These are phyloP conservation scores for Oligia fasciuncula DNA, from an alignment of 2,888 invertebrate genomes.

Conservation along the genomic window DNA sequence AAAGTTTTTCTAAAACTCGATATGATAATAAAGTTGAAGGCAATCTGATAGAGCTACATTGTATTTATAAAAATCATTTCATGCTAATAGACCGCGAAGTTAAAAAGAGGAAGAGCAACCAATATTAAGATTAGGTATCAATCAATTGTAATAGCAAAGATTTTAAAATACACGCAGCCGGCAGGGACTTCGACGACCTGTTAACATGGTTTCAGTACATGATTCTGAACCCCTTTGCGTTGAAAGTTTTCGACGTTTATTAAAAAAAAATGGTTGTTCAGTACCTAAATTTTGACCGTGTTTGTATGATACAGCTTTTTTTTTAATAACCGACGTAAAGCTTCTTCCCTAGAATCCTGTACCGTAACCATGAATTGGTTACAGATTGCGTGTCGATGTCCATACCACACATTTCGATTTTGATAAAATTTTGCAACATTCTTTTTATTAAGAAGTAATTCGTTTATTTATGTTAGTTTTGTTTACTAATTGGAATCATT, in stretches of 20 bases:
- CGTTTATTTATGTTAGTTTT: background rate
- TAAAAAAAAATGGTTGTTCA: no score
- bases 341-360: background rate
- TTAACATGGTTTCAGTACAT: no score
- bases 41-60: background rate
- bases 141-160: background rate
- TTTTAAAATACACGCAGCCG: background rate
- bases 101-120: slow-evolving; percentile 4
- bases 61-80: background rate
- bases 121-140: background rate
- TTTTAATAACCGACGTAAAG: background rate
- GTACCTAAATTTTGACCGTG: no score
- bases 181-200: no score
- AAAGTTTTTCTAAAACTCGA: slow-evolving; percentile 3
- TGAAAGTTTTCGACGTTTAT: no score
- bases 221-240: no score
- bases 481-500: background rate
- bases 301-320: background rate
- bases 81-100: no score
- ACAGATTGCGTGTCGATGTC: no score
- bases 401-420: no score
- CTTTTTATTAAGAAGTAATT: background rate
- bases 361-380: no score
- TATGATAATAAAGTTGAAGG: background rate
- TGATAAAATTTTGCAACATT: no score